A percentile compares a stretch with the other conserved stretches of the same genome.
Conservation (phyloP, 2,888 invertebrate genomes). For the Mongoloraphidia duomilia region DNA sequence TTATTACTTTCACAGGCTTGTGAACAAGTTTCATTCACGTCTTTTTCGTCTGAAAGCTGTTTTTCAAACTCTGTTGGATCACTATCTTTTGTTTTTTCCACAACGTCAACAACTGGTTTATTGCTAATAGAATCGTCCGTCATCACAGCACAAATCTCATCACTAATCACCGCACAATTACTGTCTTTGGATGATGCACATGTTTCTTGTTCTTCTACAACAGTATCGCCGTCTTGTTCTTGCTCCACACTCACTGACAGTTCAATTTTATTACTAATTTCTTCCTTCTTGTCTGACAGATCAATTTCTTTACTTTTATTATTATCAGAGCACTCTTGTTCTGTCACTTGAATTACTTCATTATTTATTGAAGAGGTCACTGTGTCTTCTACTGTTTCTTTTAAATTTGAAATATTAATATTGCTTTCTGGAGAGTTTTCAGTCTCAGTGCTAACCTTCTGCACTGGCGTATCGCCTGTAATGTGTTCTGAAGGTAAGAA, state of each 20-base stretch:
- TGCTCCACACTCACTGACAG: constrained; percentile 6
- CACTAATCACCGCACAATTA: too few relatives aligned
- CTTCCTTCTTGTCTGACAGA: neutral
- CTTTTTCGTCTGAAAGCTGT: too few relatives aligned
- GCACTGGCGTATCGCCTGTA: neutral
- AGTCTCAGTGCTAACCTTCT: neutral
- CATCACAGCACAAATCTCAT: too few relatives aligned
- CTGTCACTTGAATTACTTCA: constrained; percentile 1
- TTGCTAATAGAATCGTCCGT: too few relatives aligned
- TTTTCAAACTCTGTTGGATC: too few relatives aligned
- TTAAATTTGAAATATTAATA: too few relatives aligned
- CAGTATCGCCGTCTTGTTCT: constrained; percentile 5
- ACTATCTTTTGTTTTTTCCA: too few relatives aligned
- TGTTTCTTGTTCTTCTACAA: constrained; percentile 19
- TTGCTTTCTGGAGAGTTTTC: neutral
- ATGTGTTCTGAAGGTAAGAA: constrained; percentile 3
- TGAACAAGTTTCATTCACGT: too few relatives aligned
- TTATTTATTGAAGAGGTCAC: neutral
- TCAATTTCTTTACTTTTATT: neutral
- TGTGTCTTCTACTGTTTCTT: too few relatives aligned
- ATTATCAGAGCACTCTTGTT: neutral
- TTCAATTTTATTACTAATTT: neutral
- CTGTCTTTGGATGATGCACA: too few relatives aligned
- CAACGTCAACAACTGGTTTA: too few relatives aligned
- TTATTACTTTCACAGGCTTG: too few relatives aligned